Percentiles rank a stretch among this genome's conserved stretches.
Evolutionary conservation across 2,888 invertebrate species (phyloP).

Genomic region (Acleris literana): DNA sequence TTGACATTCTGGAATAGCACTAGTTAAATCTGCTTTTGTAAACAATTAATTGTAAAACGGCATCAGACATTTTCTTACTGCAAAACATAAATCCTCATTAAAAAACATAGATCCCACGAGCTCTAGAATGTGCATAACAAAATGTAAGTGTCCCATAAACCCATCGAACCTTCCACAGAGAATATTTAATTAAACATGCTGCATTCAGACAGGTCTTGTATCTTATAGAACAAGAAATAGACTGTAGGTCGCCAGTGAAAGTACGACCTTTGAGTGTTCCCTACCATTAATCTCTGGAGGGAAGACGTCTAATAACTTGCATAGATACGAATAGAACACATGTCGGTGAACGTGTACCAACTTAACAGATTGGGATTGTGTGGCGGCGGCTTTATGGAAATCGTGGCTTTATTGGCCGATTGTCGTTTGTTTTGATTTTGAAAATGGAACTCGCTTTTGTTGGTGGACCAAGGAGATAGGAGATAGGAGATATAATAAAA

Average conservation of each 20-base stretch:
- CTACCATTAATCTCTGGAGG: constrained; percentile 38
- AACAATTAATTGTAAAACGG: too few relatives aligned
- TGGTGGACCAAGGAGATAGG: too few relatives aligned
- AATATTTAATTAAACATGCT: constrained; percentile 30
- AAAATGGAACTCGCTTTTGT: constrained; percentile 10
- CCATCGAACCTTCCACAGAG: constrained; percentile 3
- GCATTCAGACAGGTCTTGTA: constrained; percentile 15
- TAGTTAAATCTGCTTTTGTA: too few relatives aligned
- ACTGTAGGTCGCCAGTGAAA: constrained; percentile 38
- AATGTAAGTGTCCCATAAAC: constrained; percentile 16
- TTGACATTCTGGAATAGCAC: too few relatives aligned
- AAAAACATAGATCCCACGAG: too few relatives aligned
- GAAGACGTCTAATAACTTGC: constrained; percentile 38
- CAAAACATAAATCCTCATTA: too few relatives aligned
- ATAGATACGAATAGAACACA: constrained; percentile 31
- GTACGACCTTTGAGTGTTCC: constrained; percentile 37
- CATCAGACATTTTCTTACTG: too few relatives aligned
- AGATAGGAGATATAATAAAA: too few relatives aligned
- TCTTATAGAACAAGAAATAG: constrained; percentile 25
- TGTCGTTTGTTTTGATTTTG: constrained; percentile 11
- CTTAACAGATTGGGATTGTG: constrained; percentile 22
- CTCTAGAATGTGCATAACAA: not conserved
- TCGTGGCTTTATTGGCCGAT: constrained; percentile 3
- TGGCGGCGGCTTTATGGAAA: constrained; percentile 11
- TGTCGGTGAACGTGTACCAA: constrained; percentile 27